phyloP scores from a whole-genome alignment of 1,140 invertebrate species.

The Maconellicoccus hirsutus region DNA sequence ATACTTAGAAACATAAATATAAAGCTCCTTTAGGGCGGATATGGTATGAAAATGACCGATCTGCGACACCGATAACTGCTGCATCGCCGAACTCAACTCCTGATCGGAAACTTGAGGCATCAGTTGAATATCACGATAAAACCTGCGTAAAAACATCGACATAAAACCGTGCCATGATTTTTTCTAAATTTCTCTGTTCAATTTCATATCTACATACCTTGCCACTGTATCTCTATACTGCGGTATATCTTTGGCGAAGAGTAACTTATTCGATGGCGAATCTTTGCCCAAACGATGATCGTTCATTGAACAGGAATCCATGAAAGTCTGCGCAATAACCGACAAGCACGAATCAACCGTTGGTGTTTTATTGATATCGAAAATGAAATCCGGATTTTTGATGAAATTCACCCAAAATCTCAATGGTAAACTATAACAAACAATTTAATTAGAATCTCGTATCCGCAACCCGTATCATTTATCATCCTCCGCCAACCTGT shows the following conservation, averaged over 20 bases:
- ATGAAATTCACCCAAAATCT: slow-evolving; percentile 96
- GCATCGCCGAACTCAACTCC: slow-evolving; percentile 83
- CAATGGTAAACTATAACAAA: slow-evolving; percentile 59
- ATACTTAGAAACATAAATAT: slow-evolving; percentile 89
- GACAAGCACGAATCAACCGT: slow-evolving; percentile 85
- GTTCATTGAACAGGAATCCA: slow-evolving; percentile 83
- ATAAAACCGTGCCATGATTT: neutral
- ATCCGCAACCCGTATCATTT: neutral
- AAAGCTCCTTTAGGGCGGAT: slow-evolving; percentile 82
- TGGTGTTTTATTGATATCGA: slow-evolving; percentile 86
- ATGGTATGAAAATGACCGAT: slow-evolving; percentile 79
- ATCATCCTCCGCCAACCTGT: slow-evolving; percentile 39
- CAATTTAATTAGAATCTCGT: neutral
- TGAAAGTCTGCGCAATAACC: slow-evolving; percentile 91
- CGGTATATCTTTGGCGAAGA: slow-evolving; percentile 66
- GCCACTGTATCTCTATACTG: slow-evolving; percentile 42
- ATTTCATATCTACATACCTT: slow-evolving; percentile 48
- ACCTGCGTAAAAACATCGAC: slow-evolving; percentile 55
- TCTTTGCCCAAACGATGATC: slow-evolving; percentile 85
- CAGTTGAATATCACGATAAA: slow-evolving; percentile 72
- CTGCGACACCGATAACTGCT: slow-evolving; percentile 75
- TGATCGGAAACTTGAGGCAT: slow-evolving; percentile 82
- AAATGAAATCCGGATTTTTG: slow-evolving; percentile 93
- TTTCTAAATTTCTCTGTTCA: too few species aligned
- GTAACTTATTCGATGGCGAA: slow-evolving; percentile 85